Base-by-base conservation (phyloP, 2,113 vertebrate species). In the Chloropsis hardwickii region DNA sequence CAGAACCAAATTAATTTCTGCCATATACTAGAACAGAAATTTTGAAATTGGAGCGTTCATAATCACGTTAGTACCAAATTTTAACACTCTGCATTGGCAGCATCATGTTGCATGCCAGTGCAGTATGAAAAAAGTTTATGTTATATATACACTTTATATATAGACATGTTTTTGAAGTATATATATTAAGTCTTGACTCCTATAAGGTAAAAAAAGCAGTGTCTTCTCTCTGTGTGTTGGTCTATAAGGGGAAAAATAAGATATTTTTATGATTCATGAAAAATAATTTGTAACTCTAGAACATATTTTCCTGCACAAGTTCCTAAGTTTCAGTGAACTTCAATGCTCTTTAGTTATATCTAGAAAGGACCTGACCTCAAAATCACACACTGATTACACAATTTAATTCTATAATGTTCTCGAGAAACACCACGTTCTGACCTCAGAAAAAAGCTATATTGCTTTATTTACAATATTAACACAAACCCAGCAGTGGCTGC, bases 391-490 rank as follows among this genome's bases (percentile, higher is more conserved):
- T 28, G 13, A 53, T 74, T 33, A 74, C 48, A 81, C 17, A 44
- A 18, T 13, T 0, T 20, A 67, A 58, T 11, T 51, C 57, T 24
- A 16, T 10, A 31, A 23, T 7, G 11, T 40, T 54, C 35, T 42
- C 0, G 0, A 56, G 65, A 33, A 77, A 62, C 21, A 28, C 14
- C 3, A 2, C 12, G 1, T 64, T 66, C 72, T 79, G 73, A 79
- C 31, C 57, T 76, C 48, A 33, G 16, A 24, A 51, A 13, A 67
- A 80, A 61, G 28, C 6, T 31, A 31, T n/a, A 78, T 13, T 1
- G 0, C 31, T 62, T 12, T 35, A 51, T 39, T 78, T 69, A 45
- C n/a, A 73, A 12, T 44, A 81, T 57, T 65, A 77, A 60, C 22
- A 85, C 22, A 35, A 81, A 83, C 10, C 4, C 24, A 85, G 15